These are phyloP conservation scores for Ellobius talpinus DNA, from an alignment of 2,113 vertebrate species.

Conservation along the genomic window DNA sequence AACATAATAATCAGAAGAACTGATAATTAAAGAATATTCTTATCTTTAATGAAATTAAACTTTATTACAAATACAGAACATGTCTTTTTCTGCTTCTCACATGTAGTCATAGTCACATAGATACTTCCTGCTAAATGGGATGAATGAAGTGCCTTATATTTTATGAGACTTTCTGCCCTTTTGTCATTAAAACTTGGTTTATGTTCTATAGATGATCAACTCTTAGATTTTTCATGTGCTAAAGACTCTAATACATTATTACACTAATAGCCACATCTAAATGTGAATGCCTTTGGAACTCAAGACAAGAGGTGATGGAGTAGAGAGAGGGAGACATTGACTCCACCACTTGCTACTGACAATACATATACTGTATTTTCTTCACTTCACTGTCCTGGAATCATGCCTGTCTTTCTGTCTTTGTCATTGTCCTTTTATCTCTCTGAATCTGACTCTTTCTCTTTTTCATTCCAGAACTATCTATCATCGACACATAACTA, in stretches of 20 bases:
- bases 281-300: no score
- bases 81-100: not conserved
- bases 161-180: not conserved
- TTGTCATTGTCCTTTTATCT: not conserved
- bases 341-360: not conserved
- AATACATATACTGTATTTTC: not conserved
- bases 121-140: not conserved
- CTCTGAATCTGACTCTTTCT: not conserved
- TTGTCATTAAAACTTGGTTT: not conserved
- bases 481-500: not conserved
- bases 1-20: not conserved
- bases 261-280: not conserved
- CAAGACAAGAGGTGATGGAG: not conserved
- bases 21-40: not conserved
- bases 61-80: not conserved
- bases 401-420: not conserved
- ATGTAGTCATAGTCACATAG: not conserved
- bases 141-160: not conserved
- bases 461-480: not conserved
- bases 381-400: fast-evolving
- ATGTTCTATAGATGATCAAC: not conserved
- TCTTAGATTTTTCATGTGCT: not conserved
- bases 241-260: fast-evolving
- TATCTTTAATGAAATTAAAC: not conserved
- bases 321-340: not conserved